Percentiles rank a stretch among this genome's conserved stretches.
phyloP scores from a whole-genome alignment of 2,888 invertebrate genomes.

The Peribatodes rhomboidaria region DNA sequence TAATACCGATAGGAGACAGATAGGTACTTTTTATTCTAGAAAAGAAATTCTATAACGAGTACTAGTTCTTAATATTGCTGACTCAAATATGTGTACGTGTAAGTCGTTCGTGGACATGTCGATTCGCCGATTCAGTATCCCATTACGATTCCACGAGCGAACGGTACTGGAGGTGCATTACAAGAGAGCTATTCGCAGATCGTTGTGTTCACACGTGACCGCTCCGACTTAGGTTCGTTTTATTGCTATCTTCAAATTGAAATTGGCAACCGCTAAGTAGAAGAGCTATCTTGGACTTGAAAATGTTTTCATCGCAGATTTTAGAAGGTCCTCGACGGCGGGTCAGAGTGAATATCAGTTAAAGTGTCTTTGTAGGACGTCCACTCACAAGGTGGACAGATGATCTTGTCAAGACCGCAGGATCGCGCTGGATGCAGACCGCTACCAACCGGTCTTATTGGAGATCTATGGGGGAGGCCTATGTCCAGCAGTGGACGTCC shows the following conservation, averaged over 20 bases:
- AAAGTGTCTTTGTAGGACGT: too few species aligned
- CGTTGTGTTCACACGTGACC: slow-evolving; percentile 25
- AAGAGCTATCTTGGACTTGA: neutral
- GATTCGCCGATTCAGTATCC: neutral
- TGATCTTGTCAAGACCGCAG: too few species aligned
- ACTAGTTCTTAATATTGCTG: neutral
- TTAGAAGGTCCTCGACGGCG: neutral
- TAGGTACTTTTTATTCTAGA: too few species aligned
- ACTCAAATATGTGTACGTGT: too few species aligned
- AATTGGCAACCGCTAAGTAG: neutral
- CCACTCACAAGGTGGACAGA: too few species aligned
- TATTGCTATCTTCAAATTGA: neutral
- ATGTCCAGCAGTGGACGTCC: too few species aligned
- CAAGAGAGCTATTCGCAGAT: slow-evolving; percentile 26
- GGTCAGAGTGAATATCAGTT: neutral
- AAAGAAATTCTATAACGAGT: too few species aligned
- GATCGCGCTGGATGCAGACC: too few species aligned
- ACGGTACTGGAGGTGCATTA: slow-evolving; percentile 12
- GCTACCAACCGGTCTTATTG: too few species aligned
- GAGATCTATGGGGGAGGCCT: too few species aligned
- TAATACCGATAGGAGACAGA: too few species aligned
- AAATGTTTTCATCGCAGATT: neutral
- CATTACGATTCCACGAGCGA: slow-evolving; percentile 16
- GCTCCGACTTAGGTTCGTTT: neutral
- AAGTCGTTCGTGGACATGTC: neutral